These are phyloP conservation scores for Caerostris extrusa DNA, from an alignment of 1,140 invertebrate species.

Conservation along the genomic window DNA sequence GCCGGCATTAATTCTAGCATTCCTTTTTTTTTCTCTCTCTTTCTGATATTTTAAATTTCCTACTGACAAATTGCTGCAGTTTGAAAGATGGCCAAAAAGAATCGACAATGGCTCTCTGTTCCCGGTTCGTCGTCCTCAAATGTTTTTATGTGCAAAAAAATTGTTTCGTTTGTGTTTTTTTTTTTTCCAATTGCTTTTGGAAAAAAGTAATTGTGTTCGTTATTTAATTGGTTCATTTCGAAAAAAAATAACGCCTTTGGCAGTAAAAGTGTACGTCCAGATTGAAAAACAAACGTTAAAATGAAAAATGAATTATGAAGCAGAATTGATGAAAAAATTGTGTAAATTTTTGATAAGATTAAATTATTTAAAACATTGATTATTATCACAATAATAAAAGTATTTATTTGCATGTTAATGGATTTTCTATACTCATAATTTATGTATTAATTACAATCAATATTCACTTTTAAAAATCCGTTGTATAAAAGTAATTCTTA, in stretches of 20 bases:
- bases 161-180: background rate
- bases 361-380: too few species aligned
- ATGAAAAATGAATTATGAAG: too few species aligned
- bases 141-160: background rate
- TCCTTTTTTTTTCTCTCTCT: background rate
- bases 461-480: too few species aligned
- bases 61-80: background rate
- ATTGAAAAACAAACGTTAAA: background rate
- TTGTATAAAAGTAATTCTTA: too few species aligned
- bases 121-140: background rate
- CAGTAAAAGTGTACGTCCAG: background rate
- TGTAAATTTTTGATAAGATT: too few species aligned
- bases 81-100: background rate
- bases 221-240: background rate
- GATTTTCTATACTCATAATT: too few species aligned
- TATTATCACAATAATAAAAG: too few species aligned
- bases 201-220: background rate
- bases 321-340: too few species aligned
- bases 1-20: background rate
- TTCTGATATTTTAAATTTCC: background rate
- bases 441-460: too few species aligned
- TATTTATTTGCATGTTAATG: too few species aligned
- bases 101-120: background rate
- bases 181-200: background rate
- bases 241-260: background rate